phyloP scores from a whole-genome alignment of 2,797 vertebrate species.

The Epinephelus malabaricus region DNA sequence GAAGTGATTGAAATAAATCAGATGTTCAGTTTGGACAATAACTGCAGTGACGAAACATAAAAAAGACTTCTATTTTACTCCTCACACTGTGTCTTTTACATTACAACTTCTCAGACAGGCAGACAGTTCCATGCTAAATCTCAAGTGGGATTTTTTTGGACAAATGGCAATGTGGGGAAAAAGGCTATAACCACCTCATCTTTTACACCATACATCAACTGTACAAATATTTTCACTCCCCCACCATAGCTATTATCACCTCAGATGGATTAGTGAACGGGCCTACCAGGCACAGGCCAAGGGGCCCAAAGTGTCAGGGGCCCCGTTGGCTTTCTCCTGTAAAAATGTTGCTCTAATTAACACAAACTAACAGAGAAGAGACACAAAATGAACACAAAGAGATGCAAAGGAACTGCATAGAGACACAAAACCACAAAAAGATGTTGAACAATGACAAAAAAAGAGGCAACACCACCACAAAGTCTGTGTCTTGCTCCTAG shows the following conservation, averaged over 20 bases:
- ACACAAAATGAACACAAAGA: too few species aligned
- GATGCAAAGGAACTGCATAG: too few species aligned
- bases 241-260: neutral
- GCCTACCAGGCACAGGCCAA: too few species aligned
- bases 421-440: too few species aligned
- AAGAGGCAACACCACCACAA: too few species aligned
- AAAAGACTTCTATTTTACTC: neutral
- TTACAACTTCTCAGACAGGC: neutral
- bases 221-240: neutral
- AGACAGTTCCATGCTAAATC: neutral
- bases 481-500: too few species aligned
- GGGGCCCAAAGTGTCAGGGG: too few species aligned
- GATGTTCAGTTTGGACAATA: neutral
- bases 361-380: too few species aligned
- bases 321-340: too few species aligned
- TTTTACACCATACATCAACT: neutral
- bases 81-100: neutral
- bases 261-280: too few species aligned
- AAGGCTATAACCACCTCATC: neutral
- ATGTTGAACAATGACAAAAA: too few species aligned
- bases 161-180: neutral
- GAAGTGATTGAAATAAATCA: neutral
- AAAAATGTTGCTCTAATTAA: too few species aligned
- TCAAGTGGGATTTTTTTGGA: neutral
- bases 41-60: neutral